Evolutionary conservation across 2,888 invertebrate genomes (phyloP), one percentile per base, ranked within the genome.

Genomic region (Plagiodera versicolora): DNA sequence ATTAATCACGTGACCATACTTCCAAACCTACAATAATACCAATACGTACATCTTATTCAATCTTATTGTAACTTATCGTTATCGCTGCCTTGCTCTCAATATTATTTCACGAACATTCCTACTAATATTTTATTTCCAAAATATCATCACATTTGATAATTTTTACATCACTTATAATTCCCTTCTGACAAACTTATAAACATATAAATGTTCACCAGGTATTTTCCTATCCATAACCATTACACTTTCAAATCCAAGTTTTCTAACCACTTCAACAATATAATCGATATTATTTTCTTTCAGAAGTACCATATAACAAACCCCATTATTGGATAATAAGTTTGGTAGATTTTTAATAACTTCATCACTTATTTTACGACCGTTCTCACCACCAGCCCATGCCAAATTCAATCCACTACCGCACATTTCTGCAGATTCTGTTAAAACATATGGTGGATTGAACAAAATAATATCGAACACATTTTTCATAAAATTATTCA

Each of bases 371-470:
- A 97, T 87, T 79, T 90, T 87, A 60, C 92, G 81, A 3, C 93
- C 94, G 68, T 87, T 83, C 0, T 74, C 57, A 0, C 94, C 94
- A 8, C 94, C 94, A 1, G 93, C 92, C 92, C 93, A 94, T 55
- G 89, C 84, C 55, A 86, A 85, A 54, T 82, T 81, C 54, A 89
- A 83, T 59, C 85, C 82, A 55, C 72, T 79, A 0, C 80, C 76
- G 14, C 79, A 78, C 59, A 92, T 85, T 81, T 97, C 96, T 14
- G 84, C 81, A 47, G 87, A 82, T 8, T 88, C 86, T 0, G 97
- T 97, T 0, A 94, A 91, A 44, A 99, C 98, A 83, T 99, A 99
- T 0, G 99, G 99, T 1, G 99, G 98, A 85, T 99, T 99, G 75
- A 98, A 99, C 55, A 99, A 76, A 57, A 99, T 83, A 18, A 99